A percentile compares a stretch with the other conserved stretches of the same genome.
phyloP scores from a whole-genome alignment of 2,113 vertebrate species.

The Larimichthys crocea region DNA sequence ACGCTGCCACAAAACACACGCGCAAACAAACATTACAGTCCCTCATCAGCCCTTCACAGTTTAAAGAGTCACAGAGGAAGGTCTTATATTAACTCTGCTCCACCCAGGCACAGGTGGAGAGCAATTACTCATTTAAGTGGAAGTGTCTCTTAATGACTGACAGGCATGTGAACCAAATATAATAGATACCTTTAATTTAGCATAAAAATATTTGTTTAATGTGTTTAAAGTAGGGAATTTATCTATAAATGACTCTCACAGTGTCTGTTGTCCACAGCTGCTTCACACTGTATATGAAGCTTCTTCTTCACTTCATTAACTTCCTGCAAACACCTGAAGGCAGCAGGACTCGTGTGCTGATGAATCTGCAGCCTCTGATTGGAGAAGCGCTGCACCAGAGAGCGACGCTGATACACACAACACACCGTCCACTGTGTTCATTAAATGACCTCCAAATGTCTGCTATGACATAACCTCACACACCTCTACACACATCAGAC shows the following conservation, averaged over 20 bases:
- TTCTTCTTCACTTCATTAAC: neutral
- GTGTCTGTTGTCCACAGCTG: neutral
- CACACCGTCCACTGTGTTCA: neutral
- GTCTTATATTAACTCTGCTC: neutral
- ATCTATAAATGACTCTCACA: neutral
- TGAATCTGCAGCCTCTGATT: no score
- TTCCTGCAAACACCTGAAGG: neutral
- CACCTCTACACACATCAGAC: neutral
- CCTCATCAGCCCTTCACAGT: neutral
- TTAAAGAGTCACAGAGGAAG: neutral
- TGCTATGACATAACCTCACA: neutral
- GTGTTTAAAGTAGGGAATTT: neutral
- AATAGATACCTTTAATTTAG: no score
- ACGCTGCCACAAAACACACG: neutral
- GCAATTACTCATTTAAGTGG: neutral
- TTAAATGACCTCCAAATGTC: neutral
- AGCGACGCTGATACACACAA: no score
- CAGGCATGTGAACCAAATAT: neutral
- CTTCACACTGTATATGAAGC: neutral
- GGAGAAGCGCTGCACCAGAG: neutral
- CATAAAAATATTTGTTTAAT: no score
- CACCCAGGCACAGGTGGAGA: neutral
- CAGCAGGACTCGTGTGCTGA: neutral
- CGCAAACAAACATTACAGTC: neutral
- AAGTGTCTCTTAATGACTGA: neutral